Base-by-base conservation (phyloP, 2,888 invertebrate species). In the Alcis repandata region DNA sequence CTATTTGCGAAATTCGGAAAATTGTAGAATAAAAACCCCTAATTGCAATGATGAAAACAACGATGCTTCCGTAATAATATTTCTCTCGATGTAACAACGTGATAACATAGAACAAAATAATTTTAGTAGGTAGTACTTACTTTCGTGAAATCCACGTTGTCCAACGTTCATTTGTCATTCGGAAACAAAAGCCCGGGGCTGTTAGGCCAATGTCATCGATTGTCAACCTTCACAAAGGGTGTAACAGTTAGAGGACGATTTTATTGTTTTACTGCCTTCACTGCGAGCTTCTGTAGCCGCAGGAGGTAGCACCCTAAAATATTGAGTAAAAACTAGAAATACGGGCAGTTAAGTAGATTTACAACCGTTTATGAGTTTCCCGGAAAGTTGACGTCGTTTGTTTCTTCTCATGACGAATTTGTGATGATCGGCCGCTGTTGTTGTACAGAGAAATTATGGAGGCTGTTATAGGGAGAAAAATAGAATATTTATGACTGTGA, bases 301-400 rank as follows among this genome's bases (percentile, higher is more conserved):
- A 90, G 92, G 91, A 91, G 92, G 91, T 79, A 87, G 87, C 85
- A 84, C 79, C 90, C 88, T 85, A 84, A 87, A 87, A 87, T 84
- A 80, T 85, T 81, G 75, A 79, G 77, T 48, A 82, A 82, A 86
- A 85, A 85, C 72, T 70, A 76, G 81, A 87, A 87, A 88, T 84
- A 80, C 78, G 76, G 80, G 89, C 88, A 87, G 89, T 91, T 90
- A 90, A 89, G 81, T 85, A 90, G 90, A 93, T 93, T 93, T 93
- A 93, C 87, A 91, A 88, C 90, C 80, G 75, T 80, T 77, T 77
- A 71, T 77, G 71, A 78, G 63, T 76, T 92, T 91, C 91, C 74
- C 38, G 77, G 92, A 92, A 92, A 62, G 77, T 70, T 69, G 77
- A 52, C 81, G 75, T 72, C 69, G 68, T 75, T 79, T 80, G 77